Conservation (phyloP, 2,797 vertebrate genomes). For the Poeciliopsis gracilis region DNA sequence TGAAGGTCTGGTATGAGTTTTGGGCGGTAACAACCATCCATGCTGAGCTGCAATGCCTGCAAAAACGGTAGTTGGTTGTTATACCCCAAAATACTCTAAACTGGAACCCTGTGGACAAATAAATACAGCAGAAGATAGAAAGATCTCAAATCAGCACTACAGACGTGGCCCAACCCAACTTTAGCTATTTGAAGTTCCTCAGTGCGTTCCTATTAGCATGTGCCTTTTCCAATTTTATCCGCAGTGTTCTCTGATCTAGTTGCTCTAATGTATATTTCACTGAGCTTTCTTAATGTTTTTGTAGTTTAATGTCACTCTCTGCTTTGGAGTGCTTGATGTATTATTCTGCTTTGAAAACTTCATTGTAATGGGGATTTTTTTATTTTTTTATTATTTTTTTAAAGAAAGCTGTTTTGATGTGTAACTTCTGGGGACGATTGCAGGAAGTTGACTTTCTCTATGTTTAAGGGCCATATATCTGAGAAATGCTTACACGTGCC, state of each 20-base stretch:
- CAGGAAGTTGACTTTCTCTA: conserved; percentile 43
- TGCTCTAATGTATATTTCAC: conserved; percentile 81
- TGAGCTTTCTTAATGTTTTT: conserved; percentile 73
- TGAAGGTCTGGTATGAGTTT: conserved; percentile 2
- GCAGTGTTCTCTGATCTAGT: conserved; percentile 64
- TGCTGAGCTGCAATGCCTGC: not conserved
- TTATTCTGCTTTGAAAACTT: conserved; percentile 79
- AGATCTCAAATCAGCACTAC: not conserved
- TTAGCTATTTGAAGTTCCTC: conserved; percentile 36
- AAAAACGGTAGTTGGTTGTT: not conserved
- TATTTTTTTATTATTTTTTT: not conserved
- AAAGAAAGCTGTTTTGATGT: conserved; percentile 57
- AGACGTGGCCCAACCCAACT: not conserved
- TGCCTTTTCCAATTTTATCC: conserved; percentile 46
- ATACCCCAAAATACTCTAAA: conserved; percentile 10
- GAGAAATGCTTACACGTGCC: conserved; percentile 53
- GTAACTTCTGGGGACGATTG: conserved; percentile 50
- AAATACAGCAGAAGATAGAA: not conserved
- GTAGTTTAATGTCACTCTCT: conserved; percentile 64
- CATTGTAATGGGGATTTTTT: conserved; percentile 62
- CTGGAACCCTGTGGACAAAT: not conserved
- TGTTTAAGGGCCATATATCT: conserved; percentile 14
- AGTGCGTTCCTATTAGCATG: conserved; percentile 53
- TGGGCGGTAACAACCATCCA: not conserved
- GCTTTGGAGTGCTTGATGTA: conserved; percentile 76